Base-by-base conservation (phyloP, 2,113 vertebrate species). In the Polypterus senegalus region DNA sequence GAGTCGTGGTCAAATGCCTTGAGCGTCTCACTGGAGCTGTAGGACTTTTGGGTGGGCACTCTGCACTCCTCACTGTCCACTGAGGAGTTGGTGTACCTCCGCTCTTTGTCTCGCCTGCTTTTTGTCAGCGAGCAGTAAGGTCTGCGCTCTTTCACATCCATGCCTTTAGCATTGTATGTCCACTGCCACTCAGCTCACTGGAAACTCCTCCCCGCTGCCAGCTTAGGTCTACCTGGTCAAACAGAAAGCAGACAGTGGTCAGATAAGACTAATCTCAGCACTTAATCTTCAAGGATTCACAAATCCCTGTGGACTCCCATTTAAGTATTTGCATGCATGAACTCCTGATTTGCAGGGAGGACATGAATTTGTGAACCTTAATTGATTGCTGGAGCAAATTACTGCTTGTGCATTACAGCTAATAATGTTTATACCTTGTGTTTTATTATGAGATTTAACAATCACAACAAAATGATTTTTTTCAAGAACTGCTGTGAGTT, bases 111-210 rank as follows among this genome's bases (percentile, higher is more conserved):
- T 67, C 91, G 84, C 64, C 92, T 85, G 84, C 88, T 89, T 87
- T 94, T 96, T 73, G 94, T 97, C 81, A 97, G 86, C 74, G 94
- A 97, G 84, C 94, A 97, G 74, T 95, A 94, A 81, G 92, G 93
- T 86, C 92, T 86, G 73, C 93, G 91, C 85, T 97, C 92, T 75
- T 93, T 98, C 88, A 97, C 93, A 90, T 98, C 94, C 96, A 97
- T 98, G 75, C 88, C 94, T 89, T 89, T 88, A 82, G 90, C 93
- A 97, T 92, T 91, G 88, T 81, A 84, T 76, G 84, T 4, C 75
- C 80, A 66, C 86, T 80, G 85, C 82, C 73, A 81, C 74, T 45
- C 60, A 51, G 69, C 66, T 76, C 70, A 54, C 59, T 71, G 49
- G 66, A 67, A 76, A 77, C 65, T 73, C 68, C 72, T 72, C 74